These are phyloP conservation scores for Pomatostomus ruficeps DNA, from an alignment of 2,113 vertebrate genomes.

Conservation along the genomic window DNA sequence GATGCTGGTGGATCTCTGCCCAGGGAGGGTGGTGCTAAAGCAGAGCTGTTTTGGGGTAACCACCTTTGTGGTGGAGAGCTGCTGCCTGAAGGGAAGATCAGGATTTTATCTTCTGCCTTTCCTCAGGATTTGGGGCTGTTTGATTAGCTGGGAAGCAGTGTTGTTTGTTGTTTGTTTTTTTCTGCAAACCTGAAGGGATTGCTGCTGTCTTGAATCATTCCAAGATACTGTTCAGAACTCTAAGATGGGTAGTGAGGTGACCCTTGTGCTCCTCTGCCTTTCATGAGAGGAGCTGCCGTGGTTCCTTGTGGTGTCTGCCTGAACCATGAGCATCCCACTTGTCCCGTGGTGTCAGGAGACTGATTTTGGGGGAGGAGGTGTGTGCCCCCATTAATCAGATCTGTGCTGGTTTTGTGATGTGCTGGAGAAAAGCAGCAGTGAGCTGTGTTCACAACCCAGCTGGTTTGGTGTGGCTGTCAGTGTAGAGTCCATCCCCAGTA, in stretches of 20 bases:
- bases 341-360: background rate
- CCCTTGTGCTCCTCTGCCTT: fast-evolving
- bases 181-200: background rate
- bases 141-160: background rate
- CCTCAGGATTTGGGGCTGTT: background rate
- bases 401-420: no score
- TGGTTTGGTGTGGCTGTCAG: background rate
- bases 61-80: background rate
- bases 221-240: background rate
- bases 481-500: background rate
- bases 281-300: background rate
- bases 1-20: background rate
- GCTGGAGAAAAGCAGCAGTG: background rate
- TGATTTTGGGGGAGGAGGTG: background rate
- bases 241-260: background rate
- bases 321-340: fast-evolving
- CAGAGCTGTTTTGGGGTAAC: background rate
- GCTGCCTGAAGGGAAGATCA: background rate
- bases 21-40: background rate
- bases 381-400: background rate
- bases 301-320: background rate
- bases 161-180: background rate
- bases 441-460: background rate
- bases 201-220: background rate
- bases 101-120: background rate